Evolutionary conservation across 2,888 invertebrate species (phyloP).

Genomic region (Leptothorax acervorum): DNA sequence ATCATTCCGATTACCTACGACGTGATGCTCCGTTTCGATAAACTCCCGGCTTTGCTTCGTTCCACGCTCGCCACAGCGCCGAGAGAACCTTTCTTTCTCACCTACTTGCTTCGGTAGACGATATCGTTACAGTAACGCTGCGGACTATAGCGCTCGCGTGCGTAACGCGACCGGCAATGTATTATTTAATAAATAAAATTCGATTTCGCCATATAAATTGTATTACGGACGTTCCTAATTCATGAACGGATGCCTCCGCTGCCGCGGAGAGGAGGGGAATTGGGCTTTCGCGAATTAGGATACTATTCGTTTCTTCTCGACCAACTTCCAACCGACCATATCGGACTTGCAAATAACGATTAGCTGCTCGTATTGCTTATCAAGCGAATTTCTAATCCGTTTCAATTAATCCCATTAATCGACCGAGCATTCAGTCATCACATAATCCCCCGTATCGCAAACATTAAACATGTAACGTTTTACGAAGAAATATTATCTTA

Average conservation of each 20-base stretch:
- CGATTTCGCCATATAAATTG: conserved; percentile 11
- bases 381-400: conserved; percentile 7
- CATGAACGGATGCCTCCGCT: not conserved
- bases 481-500: not conserved
- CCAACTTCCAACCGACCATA: conserved; percentile 33
- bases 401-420: not conserved
- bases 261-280: no score
- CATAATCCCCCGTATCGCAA: not conserved
- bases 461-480: not conserved
- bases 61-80: not conserved
- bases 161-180: not conserved
- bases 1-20: conserved; percentile 23
- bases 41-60: conserved; percentile 20
- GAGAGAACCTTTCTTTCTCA: conserved; percentile 37
- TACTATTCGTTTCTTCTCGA: not conserved
- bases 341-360: not conserved
- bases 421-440: not conserved
- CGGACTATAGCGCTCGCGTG: not conserved
- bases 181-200: conserved; percentile 33
- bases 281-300: no score
- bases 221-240: not conserved
- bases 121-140: conserved; percentile 5
- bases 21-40: conserved; percentile 52
- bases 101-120: conserved; percentile 36
- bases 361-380: not conserved